phyloP scores from a whole-genome alignment of 2,888 invertebrate genomes.

The Calameuta idolon region DNA sequence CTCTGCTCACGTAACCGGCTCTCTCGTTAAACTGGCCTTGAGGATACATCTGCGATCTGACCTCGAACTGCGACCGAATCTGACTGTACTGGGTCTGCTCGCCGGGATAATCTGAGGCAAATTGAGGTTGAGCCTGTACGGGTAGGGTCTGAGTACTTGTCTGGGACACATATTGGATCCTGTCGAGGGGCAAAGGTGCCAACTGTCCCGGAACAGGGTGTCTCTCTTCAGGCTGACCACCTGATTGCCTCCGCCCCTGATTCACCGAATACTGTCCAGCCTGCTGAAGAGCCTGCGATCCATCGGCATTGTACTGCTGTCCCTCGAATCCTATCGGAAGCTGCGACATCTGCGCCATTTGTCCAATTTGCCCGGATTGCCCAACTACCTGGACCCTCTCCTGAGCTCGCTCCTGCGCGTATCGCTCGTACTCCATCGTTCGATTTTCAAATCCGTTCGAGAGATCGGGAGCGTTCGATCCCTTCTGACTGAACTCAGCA shows the following conservation, averaged over 20 bases:
- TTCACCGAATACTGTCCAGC: no score
- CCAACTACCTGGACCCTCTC: constrained; percentile 12
- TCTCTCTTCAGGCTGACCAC: constrained; percentile 52
- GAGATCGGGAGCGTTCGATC: constrained; percentile 34
- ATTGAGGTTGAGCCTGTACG: constrained; percentile 60
- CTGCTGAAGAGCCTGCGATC: not conserved
- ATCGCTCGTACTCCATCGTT: constrained; percentile 51
- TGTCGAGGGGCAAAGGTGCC: constrained; percentile 43
- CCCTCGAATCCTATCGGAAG: not conserved
- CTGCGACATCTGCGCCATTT: not conserved
- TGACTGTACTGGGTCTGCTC: constrained; percentile 54
- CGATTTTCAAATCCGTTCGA: constrained; percentile 61
- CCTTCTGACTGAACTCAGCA: constrained; percentile 20
- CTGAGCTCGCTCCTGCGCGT: constrained; percentile 40
- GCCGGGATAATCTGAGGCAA: constrained; percentile 51
- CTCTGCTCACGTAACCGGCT: constrained; percentile 59
- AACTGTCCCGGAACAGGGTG: constrained; percentile 49
- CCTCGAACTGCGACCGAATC: constrained; percentile 56
- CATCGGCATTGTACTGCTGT: constrained; percentile 3
- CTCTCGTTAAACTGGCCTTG: constrained; percentile 45
- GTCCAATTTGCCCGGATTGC: constrained; percentile 14
- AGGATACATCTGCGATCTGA: constrained; percentile 56
- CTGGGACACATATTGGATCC: constrained; percentile 56
- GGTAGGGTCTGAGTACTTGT: constrained; percentile 57
- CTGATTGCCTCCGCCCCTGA: constrained; percentile 43